These are phyloP conservation scores for Sycophila texana DNA, from an alignment of 2,888 invertebrate genomes.

Conservation along the genomic window DNA sequence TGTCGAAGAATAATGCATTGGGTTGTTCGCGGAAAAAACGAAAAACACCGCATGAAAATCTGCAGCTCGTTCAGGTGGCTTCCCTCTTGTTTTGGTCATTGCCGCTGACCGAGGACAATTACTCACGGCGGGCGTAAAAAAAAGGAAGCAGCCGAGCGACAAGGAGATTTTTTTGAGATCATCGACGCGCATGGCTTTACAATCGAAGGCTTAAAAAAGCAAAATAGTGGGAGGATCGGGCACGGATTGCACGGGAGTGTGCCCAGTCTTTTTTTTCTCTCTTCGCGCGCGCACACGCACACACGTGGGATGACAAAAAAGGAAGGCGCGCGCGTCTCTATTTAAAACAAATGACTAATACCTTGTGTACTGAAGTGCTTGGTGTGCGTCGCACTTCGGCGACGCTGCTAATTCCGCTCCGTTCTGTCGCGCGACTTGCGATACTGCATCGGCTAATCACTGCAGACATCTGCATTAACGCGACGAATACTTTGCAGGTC, in stretches of 20 bases:
- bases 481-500: conserved; percentile 81
- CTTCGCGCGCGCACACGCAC: neutral
- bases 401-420: neutral
- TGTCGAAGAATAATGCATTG: neutral
- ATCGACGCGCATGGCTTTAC: neutral
- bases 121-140: neutral
- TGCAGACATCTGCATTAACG: neutral
- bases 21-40: neutral
- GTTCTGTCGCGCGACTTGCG: neutral
- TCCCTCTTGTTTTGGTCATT: conserved; percentile 3
- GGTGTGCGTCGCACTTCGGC: neutral
- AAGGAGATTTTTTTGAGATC: conserved; percentile 29
- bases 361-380: neutral
- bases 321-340: conserved; percentile 48
- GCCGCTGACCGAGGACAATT: neutral
- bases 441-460: neutral
- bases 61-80: neutral
- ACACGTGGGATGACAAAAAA: conserved; percentile 42
- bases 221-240: conserved; percentile 23
- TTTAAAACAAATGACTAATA: conserved; percentile 58
- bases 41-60: neutral
- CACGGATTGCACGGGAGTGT: neutral
- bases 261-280: neutral
- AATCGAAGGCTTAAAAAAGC: neutral
- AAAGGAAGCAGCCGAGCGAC: neutral